phyloP scores from a whole-genome alignment of 2,113 vertebrate genomes.

The Astur gentilis region DNA sequence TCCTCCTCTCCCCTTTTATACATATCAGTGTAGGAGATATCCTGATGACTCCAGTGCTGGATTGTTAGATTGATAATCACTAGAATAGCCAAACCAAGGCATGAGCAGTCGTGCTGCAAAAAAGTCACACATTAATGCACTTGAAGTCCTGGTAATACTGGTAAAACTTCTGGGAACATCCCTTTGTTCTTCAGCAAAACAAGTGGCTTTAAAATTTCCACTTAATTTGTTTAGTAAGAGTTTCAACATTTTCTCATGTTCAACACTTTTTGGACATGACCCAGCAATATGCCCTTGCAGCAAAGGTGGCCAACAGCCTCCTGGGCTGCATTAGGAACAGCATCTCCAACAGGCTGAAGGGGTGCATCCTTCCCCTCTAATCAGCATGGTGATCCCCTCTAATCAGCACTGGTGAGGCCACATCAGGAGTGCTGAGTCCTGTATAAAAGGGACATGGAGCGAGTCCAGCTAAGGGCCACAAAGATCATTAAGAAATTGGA shows the following conservation, averaged over 20 bases:
- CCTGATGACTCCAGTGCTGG: neutral
- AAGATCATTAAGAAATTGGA: neutral
- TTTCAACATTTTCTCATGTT: neutral
- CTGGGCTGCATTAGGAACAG: neutral
- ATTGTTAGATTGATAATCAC: neutral
- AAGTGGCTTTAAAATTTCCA: neutral
- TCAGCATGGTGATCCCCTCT: neutral
- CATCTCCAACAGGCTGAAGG: neutral
- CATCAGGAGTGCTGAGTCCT: neutral
- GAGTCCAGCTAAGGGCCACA: neutral
- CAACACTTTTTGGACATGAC: neutral
- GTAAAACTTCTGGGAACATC: neutral
- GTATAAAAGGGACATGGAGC: accelerated
- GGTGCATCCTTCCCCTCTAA: neutral
- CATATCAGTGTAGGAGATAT: neutral
- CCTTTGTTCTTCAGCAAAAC: neutral
- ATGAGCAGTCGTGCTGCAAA: neutral
- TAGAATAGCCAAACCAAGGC: neutral
- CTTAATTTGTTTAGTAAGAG: neutral
- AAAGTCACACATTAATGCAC: neutral
- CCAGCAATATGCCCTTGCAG: neutral
- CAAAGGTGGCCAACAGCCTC: neutral
- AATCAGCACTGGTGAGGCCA: neutral
- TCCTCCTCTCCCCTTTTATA: neutral
- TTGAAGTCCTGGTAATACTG: neutral